Evolutionary conservation across 2,888 invertebrate genomes (phyloP).

Genomic region (Cremastinae sp.): DNA sequence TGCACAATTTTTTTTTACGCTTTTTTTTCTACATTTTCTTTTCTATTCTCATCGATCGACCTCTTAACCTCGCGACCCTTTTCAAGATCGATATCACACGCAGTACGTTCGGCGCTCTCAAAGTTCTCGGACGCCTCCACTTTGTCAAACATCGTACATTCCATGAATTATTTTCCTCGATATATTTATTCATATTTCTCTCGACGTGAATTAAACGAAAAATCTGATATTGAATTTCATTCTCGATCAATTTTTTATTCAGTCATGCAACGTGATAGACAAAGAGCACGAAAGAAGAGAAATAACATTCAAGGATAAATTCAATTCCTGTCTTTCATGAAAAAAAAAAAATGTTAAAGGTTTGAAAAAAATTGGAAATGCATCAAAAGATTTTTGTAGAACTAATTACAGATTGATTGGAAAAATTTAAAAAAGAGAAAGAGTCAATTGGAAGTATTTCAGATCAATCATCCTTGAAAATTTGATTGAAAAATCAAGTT

Average conservation of each 20-base stretch:
- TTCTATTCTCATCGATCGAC: constrained; percentile 61
- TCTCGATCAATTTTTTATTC: background rate
- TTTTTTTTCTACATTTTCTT: constrained; percentile 5
- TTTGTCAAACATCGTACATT: constrained; percentile 20
- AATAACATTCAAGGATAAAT: too few relatives aligned
- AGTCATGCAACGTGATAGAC: too few relatives aligned
- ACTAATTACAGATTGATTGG: background rate
- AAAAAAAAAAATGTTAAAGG: background rate
- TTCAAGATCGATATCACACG: constrained; percentile 58
- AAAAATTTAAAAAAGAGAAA: too few relatives aligned
- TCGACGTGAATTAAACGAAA: background rate
- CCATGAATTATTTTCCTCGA: constrained; percentile 2
- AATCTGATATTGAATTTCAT: background rate
- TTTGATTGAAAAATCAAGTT: background rate
- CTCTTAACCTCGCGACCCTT: constrained; percentile 60
- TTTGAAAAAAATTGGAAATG: background rate
- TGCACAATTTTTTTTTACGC: background rate
- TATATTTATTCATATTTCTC: background rate
- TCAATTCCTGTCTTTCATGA: too few relatives aligned
- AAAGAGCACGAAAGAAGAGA: background rate
- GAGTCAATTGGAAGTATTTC: background rate
- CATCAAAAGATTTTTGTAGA: background rate
- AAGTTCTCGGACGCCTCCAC: constrained; percentile 17
- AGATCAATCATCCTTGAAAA: background rate
- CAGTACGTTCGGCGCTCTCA: constrained; percentile 56